Base-by-base conservation (phyloP, 2,888 invertebrate species). In the Hydroisotoma schaefferi region DNA sequence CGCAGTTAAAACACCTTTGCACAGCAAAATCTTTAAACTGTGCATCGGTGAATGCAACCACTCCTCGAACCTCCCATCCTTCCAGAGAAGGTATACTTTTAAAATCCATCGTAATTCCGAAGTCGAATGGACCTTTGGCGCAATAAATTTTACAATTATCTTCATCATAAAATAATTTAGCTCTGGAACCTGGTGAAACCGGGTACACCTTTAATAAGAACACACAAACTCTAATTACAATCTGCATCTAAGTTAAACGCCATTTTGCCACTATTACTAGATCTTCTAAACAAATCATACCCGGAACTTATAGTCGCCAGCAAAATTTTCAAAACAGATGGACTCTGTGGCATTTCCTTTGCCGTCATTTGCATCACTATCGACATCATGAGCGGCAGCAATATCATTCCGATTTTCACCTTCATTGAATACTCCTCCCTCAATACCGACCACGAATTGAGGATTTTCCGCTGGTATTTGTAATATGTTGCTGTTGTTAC, bases 191-290 rank as follows among this genome's bases (percentile, higher is more conserved):
- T 18, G 10, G 4, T n/a, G 18, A 12, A 2, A 3, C 10, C 18
- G 10, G 53, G 15, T 26, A 26, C 27, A 53, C 40, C 53, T 53
- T 25, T 8, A 52, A 52, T 15, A 10, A 26, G 26, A 26, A 46
- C 6, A 10, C 20, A 43, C 8, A 43, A n/a, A n/a, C n/a, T n/a
- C n/a, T n/a, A n/a, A n/a, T n/a, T n/a, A n/a, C n/a, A n/a, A n/a
- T n/a, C n/a, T n/a, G n/a, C n/a, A n/a, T n/a, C n/a, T n/a, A n/a
- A n/a, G n/a, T n/a, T n/a, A n/a, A 10, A n/a, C n/a, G n/a, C n/a
- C n/a, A n/a, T n/a, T n/a, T n/a, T n/a, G n/a, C n/a, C n/a, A n/a
- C n/a, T n/a, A n/a, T n/a, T n/a, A n/a, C n/a, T n/a, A n/a, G n/a
- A n/a, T n/a, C n/a, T n/a, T n/a, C n/a, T n/a, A n/a, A n/a, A n/a